A percentile compares a stretch with the other conserved stretches of the same genome.
Conservation (phyloP, 2,113 vertebrate species). For the Dicaeum eximium region DNA sequence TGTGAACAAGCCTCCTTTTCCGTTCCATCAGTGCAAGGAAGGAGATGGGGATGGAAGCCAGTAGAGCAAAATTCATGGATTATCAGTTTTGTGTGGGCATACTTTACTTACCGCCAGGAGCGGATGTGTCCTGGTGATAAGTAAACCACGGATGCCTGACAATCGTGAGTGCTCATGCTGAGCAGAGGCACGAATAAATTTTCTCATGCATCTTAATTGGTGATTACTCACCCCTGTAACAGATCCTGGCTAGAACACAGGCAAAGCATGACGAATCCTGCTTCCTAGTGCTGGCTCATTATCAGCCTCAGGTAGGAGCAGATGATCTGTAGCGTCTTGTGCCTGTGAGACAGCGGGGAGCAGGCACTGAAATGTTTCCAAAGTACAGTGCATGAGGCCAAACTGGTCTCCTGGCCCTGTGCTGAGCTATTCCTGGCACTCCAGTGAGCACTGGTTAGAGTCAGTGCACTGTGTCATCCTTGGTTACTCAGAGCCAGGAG, state of each 20-base stretch:
- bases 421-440: neutral
- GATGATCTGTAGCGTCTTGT: neutral
- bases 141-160: neutral
- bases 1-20: neutral
- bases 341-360: neutral
- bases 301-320: neutral
- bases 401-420: neutral
- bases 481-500: neutral
- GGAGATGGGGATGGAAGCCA: neutral
- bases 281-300: neutral
- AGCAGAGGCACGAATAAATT: neutral
- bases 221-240: neutral
- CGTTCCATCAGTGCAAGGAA: neutral
- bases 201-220: neutral
- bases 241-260: neutral
- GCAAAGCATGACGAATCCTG: neutral
- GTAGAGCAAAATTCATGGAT: neutral
- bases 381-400: neutral
- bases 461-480: neutral
- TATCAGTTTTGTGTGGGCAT: neutral
- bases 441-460: accelerated
- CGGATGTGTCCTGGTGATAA: neutral
- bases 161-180: neutral
- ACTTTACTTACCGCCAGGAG: neutral
- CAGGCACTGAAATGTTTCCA: neutral